Conservation (phyloP, 2,888 invertebrate genomes). For the Mesochorus sp. region DNA sequence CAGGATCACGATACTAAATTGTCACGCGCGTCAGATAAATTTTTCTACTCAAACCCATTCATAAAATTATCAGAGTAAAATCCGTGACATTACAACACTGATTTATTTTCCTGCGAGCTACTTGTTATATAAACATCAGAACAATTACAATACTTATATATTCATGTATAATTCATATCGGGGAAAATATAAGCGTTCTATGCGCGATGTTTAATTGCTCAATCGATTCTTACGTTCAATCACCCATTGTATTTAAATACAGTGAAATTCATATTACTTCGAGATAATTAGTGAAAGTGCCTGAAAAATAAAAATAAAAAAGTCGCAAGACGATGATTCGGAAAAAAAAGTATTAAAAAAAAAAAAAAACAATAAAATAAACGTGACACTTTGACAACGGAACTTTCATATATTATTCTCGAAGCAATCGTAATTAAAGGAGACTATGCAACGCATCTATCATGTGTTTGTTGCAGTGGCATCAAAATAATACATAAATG, state of each 20-base stretch:
- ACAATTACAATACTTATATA: too few species aligned
- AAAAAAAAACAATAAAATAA: not conserved
- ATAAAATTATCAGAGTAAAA: not conserved
- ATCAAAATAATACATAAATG: slow-evolving; percentile 18
- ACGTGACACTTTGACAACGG: not conserved
- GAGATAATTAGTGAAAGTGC: not conserved
- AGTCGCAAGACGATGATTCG: too few species aligned
- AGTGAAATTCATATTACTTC: not conserved
- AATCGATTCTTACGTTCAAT: not conserved
- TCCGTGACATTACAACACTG: not conserved
- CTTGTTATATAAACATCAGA: too few species aligned
- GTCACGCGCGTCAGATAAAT: not conserved
- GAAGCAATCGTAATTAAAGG: slow-evolving; percentile 49
- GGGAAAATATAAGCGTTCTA: too few species aligned
- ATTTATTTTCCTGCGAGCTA: too few species aligned
- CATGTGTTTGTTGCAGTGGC: not conserved
- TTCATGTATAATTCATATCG: too few species aligned
- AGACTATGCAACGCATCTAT: slow-evolving; percentile 30
- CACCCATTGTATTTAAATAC: not conserved
- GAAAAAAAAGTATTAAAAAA: not conserved
- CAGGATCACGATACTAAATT: not conserved
- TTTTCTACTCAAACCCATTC: not conserved
- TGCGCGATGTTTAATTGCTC: too few species aligned
- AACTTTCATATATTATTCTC: slow-evolving; percentile 45
- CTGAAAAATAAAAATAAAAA: not conserved